Evolutionary conservation across 2,113 vertebrate genomes (phyloP).

Genomic region (Malaclemys terrapin): DNA sequence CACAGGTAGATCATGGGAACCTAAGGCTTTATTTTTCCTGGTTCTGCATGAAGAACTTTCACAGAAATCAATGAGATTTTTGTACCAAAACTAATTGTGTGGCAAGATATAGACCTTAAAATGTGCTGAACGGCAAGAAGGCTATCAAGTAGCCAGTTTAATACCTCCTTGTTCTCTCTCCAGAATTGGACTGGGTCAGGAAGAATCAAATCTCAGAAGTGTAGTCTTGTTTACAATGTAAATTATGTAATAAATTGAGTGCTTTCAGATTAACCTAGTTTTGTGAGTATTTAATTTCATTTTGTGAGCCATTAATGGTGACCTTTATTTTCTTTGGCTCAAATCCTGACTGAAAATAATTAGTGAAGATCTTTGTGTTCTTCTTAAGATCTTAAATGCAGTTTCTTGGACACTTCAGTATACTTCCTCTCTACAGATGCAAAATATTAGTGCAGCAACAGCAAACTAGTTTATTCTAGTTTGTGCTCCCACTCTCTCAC

Average conservation of each 20-base stretch:
- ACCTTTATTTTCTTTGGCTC: constrained; percentile 44
- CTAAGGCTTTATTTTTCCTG: not conserved
- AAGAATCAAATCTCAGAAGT: not conserved
- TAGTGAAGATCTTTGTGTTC: not conserved
- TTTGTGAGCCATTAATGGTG: not conserved
- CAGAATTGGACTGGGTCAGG: not conserved
- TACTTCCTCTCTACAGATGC: not conserved
- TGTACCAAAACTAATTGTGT: not conserved
- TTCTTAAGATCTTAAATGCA: not conserved
- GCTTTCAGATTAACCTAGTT: constrained; percentile 24
- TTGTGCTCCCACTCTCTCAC: not conserved
- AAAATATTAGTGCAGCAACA: not conserved
- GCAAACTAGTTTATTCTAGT: not conserved
- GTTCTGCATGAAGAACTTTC: not conserved
- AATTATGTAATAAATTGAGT: not conserved
- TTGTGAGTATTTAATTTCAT: constrained; percentile 24
- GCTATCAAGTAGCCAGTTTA: not conserved
- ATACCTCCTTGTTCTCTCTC: not conserved
- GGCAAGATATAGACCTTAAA: not conserved
- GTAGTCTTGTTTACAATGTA: not conserved
- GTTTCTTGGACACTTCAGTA: not conserved
- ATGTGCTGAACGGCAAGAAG: not conserved
- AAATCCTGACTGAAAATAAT: not conserved
- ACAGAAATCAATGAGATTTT: not conserved
- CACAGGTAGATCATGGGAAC: not conserved